Conservation (phyloP, 2,797 vertebrate genomes). For the Macropodus opercularis region DNA sequence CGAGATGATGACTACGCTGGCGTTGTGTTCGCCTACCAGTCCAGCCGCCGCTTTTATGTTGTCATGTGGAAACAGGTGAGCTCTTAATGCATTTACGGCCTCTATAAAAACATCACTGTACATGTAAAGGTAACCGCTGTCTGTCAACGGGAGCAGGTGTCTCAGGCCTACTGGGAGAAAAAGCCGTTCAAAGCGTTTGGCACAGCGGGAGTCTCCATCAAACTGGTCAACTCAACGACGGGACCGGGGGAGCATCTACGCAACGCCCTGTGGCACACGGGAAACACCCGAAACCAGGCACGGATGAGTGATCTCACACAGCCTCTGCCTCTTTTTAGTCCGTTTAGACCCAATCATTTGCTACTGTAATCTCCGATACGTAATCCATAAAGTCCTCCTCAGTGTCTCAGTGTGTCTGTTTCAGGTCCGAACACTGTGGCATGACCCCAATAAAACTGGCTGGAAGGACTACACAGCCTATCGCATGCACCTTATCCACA, state of each 20-base stretch:
- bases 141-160: constrained; percentile 88
- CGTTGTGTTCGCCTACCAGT: constrained; percentile 96
- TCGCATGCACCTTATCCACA: constrained; percentile 94
- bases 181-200: constrained; percentile 92
- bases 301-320: not conserved
- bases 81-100: no score
- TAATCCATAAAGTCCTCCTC: no score
- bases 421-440: constrained; percentile 95
- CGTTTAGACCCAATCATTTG: not conserved
- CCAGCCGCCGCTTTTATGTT: constrained; percentile 94
- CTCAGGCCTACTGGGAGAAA: constrained; percentile 97
- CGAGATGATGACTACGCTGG: constrained; percentile 96
- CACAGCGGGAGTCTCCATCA: constrained; percentile 93
- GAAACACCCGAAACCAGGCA: constrained; percentile 93
- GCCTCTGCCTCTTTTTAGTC: not conserved
- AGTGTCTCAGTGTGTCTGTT: no score
- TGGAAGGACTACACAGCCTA: constrained; percentile 98
- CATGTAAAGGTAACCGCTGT: not conserved
- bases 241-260: constrained; percentile 92
- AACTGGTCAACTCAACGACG: constrained; percentile 95
- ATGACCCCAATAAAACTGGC: constrained; percentile 94
- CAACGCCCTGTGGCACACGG: constrained; percentile 97
- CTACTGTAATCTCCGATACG: no score
- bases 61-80: constrained; percentile 98
- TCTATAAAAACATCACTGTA: no score